Conservation (phyloP, 1,140 invertebrate genomes). For the Heterodera schachtii region DNA sequence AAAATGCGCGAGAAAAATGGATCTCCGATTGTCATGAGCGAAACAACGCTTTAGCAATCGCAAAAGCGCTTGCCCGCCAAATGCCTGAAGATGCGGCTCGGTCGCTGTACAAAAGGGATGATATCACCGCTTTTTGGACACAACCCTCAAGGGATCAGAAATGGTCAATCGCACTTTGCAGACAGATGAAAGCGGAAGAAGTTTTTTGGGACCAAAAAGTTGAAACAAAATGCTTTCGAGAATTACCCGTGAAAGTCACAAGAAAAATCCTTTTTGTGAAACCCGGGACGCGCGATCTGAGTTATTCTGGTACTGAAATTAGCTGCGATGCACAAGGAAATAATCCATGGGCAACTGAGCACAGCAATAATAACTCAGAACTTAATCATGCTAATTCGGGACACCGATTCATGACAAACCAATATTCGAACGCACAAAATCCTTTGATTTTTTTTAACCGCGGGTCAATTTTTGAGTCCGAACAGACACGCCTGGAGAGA, state of each 20-base stretch:
- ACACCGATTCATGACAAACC: neutral
- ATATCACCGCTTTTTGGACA: slow-evolving; percentile 4
- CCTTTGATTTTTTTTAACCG: neutral
- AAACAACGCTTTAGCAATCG: neutral
- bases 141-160: neutral
- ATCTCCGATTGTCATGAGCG: neutral
- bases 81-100: slow-evolving; percentile 9
- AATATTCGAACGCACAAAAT: neutral
- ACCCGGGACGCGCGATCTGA: slow-evolving; percentile 7
- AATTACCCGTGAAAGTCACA: slow-evolving; percentile 5
- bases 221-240: slow-evolving; percentile 7
- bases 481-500: neutral
- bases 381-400: neutral
- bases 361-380: too few species aligned
- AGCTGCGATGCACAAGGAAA: slow-evolving; percentile 1
- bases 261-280: slow-evolving; percentile 5
- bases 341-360: neutral
- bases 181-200: neutral
- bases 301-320: neutral
- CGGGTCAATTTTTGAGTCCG: slow-evolving; percentile 13
- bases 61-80: slow-evolving; percentile 2
- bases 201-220: slow-evolving; percentile 18
- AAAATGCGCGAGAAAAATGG: neutral
- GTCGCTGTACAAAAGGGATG: slow-evolving; percentile 5
- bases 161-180: slow-evolving; percentile 4